Conservation (phyloP, 2,888 invertebrate genomes). For the Philhelius pedissequus region DNA sequence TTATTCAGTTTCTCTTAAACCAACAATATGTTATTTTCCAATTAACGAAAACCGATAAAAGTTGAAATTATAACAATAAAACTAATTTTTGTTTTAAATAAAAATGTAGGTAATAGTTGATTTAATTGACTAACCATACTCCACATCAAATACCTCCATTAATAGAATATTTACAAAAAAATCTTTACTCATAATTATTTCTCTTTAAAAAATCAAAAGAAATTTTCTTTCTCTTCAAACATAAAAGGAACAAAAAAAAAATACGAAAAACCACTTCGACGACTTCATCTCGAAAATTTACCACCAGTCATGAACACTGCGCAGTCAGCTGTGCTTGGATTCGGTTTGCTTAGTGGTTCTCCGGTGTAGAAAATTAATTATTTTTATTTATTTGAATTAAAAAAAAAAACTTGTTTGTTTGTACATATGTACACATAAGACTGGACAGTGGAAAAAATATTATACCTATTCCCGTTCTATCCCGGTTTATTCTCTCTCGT, state of each 20-base stretch:
- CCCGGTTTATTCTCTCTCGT: neutral
- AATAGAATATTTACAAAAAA: too few species aligned
- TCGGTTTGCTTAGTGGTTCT: neutral
- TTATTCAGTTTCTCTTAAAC: too few species aligned
- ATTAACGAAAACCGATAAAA: too few species aligned
- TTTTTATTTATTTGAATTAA: neutral
- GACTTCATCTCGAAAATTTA: slow-evolving; percentile 35
- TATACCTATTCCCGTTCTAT: neutral
- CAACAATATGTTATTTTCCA: too few species aligned
- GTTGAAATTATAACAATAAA: too few species aligned
- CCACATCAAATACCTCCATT: too few species aligned
- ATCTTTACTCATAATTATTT: neutral
- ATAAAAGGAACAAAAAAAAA: neutral
- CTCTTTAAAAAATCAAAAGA: neutral
- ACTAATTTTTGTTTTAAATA: too few species aligned
- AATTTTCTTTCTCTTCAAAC: neutral
- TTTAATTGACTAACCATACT: too few species aligned
- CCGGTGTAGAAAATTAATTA: neutral
- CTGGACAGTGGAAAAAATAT: neutral
- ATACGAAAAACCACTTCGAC: slow-evolving; percentile 7
- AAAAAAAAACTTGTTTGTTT: neutral
- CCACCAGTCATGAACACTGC: slow-evolving; percentile 52
- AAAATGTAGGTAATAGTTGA: too few species aligned
- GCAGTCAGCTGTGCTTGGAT: slow-evolving; percentile 63
- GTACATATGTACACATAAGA: neutral